A percentile compares a stretch with the other conserved stretches of the same genome.
Conservation (phyloP, 2,797 vertebrate species). For the Heliangelus exortis region DNA sequence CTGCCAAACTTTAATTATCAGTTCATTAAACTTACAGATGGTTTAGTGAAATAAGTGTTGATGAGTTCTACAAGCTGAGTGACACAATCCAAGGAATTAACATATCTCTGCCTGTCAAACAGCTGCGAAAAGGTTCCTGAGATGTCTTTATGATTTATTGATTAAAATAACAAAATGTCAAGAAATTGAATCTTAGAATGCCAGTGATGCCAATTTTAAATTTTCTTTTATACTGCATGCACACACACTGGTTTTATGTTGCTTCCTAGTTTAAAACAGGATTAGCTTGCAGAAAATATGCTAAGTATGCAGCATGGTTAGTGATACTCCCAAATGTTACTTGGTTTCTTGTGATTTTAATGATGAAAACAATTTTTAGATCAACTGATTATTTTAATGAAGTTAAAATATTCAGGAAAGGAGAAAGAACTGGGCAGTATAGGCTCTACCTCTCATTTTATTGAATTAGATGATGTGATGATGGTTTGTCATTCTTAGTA, state of each 20-base stretch:
- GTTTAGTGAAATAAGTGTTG: not conserved
- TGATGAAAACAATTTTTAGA: not conserved
- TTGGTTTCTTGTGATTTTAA: not conserved
- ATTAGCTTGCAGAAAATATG: not conserved
- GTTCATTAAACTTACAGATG: not conserved
- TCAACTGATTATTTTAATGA: not conserved
- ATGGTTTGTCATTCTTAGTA: not conserved
- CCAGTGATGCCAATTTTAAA: not conserved
- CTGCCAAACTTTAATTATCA: not conserved
- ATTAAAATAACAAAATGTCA: not conserved
- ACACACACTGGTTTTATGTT: not conserved
- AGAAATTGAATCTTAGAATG: not conserved
- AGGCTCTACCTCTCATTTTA: not conserved
- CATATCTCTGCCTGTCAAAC: not conserved
- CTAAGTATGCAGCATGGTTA: not conserved
- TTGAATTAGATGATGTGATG: too few species aligned
- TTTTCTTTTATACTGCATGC: not conserved
- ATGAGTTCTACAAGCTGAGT: not conserved
- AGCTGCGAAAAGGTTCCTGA: not conserved
- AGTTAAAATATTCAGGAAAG: not conserved
- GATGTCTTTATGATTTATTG: not conserved
- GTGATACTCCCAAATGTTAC: not conserved
- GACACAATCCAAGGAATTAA: not conserved
- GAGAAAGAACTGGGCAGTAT: not conserved
- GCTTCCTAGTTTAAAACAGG: not conserved